These are phyloP conservation scores for Conus canariensis DNA, from an alignment of 2,888 invertebrate genomes.

Conservation along the genomic window DNA sequence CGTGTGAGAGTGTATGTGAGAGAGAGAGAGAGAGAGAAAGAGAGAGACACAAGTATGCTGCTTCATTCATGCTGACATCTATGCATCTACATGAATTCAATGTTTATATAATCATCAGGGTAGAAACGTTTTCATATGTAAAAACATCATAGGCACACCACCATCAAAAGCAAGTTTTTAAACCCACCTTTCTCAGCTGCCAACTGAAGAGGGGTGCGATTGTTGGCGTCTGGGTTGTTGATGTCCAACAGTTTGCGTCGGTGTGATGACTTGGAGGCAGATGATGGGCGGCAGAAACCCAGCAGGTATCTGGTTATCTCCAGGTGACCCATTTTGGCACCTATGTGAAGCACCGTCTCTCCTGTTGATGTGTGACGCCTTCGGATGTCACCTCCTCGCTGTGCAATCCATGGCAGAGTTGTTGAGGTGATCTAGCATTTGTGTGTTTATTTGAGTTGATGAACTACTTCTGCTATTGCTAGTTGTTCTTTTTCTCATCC, in stretches of 20 bases:
- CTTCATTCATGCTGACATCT: background rate
- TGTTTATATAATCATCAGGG: no score
- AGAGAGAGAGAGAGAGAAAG: no score
- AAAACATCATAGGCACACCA: background rate
- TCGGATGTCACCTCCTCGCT: conserved; percentile 71
- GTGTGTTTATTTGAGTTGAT: background rate
- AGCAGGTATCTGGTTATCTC: conserved; percentile 66
- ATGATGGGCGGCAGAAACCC: conserved; percentile 55
- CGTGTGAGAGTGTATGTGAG: no score
- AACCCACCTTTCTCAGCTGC: conserved; percentile 73
- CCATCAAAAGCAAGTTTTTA: background rate
- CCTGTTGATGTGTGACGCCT: conserved; percentile 64
- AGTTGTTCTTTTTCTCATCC: background rate
- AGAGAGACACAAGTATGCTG: background rate
- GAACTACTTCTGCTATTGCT: background rate
- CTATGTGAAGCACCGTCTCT: conserved; percentile 69
- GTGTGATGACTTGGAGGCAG: background rate
- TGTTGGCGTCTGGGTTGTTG: conserved; percentile 68
- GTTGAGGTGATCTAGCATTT: background rate
- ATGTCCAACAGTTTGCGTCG: conserved; percentile 62
- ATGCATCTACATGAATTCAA: background rate
- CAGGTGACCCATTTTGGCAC: conserved; percentile 65
- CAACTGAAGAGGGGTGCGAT: conserved; percentile 71
- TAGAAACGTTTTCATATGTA: background rate
- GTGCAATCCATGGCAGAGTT: conserved; percentile 8